phyloP scores from a whole-genome alignment of 2,888 invertebrate species.

The Geophilus truncorum region DNA sequence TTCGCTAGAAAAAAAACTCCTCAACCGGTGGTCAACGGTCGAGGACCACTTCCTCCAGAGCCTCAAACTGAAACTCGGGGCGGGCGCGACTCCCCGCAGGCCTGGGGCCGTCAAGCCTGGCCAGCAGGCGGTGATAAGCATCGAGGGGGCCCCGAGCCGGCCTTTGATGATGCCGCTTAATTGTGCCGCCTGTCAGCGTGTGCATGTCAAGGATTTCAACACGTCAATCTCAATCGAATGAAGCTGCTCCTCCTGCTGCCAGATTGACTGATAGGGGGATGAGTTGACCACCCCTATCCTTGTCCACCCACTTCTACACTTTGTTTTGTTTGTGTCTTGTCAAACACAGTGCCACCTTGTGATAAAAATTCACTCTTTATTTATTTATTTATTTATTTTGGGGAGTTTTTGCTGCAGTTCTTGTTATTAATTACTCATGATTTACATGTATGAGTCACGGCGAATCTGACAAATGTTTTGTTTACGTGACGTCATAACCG shows the following conservation, averaged over 20 bases:
- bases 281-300: conserved; percentile 29
- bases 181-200: conserved; percentile 36
- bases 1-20: not conserved
- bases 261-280: conserved; percentile 35
- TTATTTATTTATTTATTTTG: not conserved
- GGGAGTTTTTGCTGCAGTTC: not conserved
- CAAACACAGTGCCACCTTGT: too few relatives aligned
- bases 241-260: conserved; percentile 3
- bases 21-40: not conserved
- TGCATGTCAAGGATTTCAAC: conserved; percentile 35
- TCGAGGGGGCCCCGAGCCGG: not conserved
- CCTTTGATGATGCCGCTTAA: conserved; percentile 35
- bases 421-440: conserved; percentile 2
- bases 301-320: not conserved
- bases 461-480: not conserved
- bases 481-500: not conserved
- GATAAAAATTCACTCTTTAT: too few relatives aligned
- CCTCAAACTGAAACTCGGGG: not conserved
- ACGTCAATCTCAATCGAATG: conserved; percentile 34
- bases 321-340: too few relatives aligned
- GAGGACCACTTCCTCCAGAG: not conserved
- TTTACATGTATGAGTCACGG: not conserved
- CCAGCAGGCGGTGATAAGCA: conserved; percentile 31
- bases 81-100: conserved; percentile 24
- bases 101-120: conserved; percentile 12